Evolutionary conservation across 2,888 invertebrate genomes (phyloP).

Genomic region (Eucera pruinosa): DNA sequence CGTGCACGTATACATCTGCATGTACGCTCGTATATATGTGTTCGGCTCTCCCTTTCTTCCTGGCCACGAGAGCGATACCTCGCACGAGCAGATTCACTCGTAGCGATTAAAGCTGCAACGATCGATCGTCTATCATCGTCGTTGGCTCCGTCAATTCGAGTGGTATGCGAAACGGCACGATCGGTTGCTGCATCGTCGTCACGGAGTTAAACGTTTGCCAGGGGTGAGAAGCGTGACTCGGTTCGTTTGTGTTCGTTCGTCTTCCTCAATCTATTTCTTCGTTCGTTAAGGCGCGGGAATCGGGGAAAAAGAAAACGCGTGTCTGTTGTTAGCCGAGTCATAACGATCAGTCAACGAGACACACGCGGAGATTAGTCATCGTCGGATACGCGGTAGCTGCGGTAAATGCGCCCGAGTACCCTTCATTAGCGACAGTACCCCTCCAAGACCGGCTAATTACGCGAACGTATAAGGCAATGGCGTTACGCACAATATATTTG

Average conservation of each 20-base stretch:
- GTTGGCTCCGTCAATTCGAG: constrained; percentile 60
- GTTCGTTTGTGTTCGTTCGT: constrained; percentile 15
- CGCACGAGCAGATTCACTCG: constrained; percentile 59
- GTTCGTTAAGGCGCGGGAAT: constrained; percentile 63
- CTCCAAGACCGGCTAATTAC: constrained; percentile 77
- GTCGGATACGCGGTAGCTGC: constrained; percentile 68
- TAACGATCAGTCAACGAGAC: constrained; percentile 80
- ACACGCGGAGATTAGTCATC: constrained; percentile 80
- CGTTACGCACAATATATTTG: constrained; percentile 62
- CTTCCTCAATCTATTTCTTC: constrained; percentile 28
- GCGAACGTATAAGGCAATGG: constrained; percentile 60
- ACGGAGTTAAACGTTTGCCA: constrained; percentile 79
- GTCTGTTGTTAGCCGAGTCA: constrained; percentile 76
- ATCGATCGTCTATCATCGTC: constrained; percentile 76
- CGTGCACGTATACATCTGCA: constrained; percentile 9
- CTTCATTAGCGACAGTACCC: constrained; percentile 77
- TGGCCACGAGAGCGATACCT: constrained; percentile 12
- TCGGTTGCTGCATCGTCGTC: constrained; percentile 79
- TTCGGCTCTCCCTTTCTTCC: constrained; percentile 23
- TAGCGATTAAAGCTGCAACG: constrained; percentile 69
- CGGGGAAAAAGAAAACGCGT: constrained; percentile 36
- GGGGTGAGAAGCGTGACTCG: constrained; percentile 64
- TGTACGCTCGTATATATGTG: too few relatives aligned
- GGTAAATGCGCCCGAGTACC: constrained; percentile 58
- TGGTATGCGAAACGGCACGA: constrained; percentile 81